Percentiles rank a stretch among this genome's conserved stretches.
These are phyloP conservation scores for Drosophila yakuba DNA, from an alignment of 1,140 invertebrate genomes.

Conservation along the genomic window DNA sequence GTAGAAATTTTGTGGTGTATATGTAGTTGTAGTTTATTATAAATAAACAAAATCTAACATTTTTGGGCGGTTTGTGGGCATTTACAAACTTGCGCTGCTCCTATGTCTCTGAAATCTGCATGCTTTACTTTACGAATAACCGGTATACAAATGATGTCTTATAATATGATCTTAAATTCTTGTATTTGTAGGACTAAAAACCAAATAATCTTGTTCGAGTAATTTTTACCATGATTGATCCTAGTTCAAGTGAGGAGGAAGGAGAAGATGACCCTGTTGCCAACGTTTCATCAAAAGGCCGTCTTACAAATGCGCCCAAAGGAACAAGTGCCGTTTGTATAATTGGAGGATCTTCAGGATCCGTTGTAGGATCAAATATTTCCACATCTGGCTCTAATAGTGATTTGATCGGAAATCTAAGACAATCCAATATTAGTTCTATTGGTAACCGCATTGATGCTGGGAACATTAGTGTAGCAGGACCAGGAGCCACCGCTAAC, in stretches of 20 bases:
- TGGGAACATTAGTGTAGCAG: slow-evolving; percentile 6
- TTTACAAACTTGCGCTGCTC: too few relatives aligned
- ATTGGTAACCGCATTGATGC: slow-evolving; percentile 28
- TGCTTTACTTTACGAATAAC: too few relatives aligned
- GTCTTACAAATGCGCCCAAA: slow-evolving; percentile 41
- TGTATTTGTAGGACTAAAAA: not conserved
- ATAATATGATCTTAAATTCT: not conserved
- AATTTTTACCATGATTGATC: slow-evolving; percentile 90
- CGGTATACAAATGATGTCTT: not conserved
- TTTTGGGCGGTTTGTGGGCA: too few relatives aligned
- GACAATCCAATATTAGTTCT: slow-evolving; percentile 10
- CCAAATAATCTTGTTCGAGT: not conserved
- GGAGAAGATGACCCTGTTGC: slow-evolving; percentile 92
- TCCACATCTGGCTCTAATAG: slow-evolving; percentile 34
- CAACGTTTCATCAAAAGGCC: slow-evolving; percentile 56
- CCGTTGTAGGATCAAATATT: slow-evolving; percentile 13
- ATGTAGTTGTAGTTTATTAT: too few relatives aligned
- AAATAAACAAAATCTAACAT: too few relatives aligned
- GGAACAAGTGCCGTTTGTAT: slow-evolving; percentile 4
- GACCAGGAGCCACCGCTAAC: not conserved
- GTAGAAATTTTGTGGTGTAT: too few relatives aligned
- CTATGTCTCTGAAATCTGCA: too few relatives aligned
- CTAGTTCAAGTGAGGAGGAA: slow-evolving; percentile 95
- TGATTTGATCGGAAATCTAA: slow-evolving; percentile 47
- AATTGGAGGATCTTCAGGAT: slow-evolving; percentile 9